phyloP scores from a whole-genome alignment of 1,140 invertebrate species.

The Achatina immaculata region DNA sequence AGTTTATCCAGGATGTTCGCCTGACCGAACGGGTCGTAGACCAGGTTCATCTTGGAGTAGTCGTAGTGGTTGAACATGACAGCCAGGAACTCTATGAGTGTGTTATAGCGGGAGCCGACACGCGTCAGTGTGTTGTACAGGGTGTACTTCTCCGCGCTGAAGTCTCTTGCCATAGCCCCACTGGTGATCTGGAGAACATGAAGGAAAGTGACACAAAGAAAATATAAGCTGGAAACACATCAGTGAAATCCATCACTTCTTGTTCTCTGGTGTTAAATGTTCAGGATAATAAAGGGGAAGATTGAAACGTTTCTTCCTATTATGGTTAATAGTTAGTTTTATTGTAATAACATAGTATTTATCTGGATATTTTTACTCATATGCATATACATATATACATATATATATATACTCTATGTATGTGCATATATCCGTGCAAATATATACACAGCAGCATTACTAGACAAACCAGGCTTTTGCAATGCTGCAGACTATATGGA shows the following conservation, averaged over 20 bases:
- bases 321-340: no score
- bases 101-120: constrained; percentile 86
- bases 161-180: constrained; percentile 86
- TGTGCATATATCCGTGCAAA: no score
- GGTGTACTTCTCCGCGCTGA: constrained; percentile 70
- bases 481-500: no score
- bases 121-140: constrained; percentile 84
- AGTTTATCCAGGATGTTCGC: constrained; percentile 72
- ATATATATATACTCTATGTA: no score
- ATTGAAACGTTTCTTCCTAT: no score
- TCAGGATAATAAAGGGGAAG: background rate
- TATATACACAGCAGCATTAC: no score
- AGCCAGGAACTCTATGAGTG: constrained; percentile 79
- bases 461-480: no score
- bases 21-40: constrained; percentile 81
- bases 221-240: constrained; percentile 1
- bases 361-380: no score
- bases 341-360: no score
- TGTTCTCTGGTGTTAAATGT: background rate
- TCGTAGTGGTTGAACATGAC: constrained; percentile 76
- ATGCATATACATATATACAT: no score
- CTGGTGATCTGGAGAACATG: constrained; percentile 77
- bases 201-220: constrained; percentile 75
- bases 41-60: constrained; percentile 80
- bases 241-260: background rate